These are phyloP conservation scores for Notodonta dromedarius DNA, from an alignment of 2,888 invertebrate species.

Conservation along the genomic window DNA sequence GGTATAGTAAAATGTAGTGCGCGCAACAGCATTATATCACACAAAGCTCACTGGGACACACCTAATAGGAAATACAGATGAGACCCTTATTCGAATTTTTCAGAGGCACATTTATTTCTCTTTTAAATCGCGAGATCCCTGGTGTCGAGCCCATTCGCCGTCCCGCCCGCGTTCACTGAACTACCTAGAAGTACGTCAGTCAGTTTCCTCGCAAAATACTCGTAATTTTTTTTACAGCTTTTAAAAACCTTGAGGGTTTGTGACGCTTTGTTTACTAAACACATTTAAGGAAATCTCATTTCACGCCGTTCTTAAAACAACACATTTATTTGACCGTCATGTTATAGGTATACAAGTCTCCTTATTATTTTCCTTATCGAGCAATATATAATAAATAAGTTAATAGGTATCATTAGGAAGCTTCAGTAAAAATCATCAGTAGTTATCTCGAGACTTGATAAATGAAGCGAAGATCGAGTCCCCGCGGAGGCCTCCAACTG, in stretches of 20 bases:
- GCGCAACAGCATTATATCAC: not conserved
- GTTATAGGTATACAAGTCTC: not conserved
- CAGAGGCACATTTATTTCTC: not conserved
- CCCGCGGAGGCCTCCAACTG: not conserved
- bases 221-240: not conserved
- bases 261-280: not conserved
- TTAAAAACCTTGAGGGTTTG: not conserved
- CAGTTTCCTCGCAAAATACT: not conserved
- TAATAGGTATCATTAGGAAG: not conserved
- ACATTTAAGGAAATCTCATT: not conserved
- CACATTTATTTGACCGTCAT: not conserved
- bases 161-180: not conserved
- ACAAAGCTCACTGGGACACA: not conserved
- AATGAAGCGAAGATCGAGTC: not conserved
- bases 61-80: not conserved
- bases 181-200: not conserved
- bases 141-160: not conserved
- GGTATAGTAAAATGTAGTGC: not conserved
- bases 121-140: not conserved
- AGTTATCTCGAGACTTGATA: constrained; percentile 1
- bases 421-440: constrained; percentile 4
- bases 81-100: no score
- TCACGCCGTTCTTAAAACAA: not conserved
- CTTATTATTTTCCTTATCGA: not conserved
- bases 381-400: not conserved